Evolutionary conservation across 2,888 invertebrate genomes (phyloP), one percentile per base, ranked within the genome.

Genomic region (Mystacides longicornis): DNA sequence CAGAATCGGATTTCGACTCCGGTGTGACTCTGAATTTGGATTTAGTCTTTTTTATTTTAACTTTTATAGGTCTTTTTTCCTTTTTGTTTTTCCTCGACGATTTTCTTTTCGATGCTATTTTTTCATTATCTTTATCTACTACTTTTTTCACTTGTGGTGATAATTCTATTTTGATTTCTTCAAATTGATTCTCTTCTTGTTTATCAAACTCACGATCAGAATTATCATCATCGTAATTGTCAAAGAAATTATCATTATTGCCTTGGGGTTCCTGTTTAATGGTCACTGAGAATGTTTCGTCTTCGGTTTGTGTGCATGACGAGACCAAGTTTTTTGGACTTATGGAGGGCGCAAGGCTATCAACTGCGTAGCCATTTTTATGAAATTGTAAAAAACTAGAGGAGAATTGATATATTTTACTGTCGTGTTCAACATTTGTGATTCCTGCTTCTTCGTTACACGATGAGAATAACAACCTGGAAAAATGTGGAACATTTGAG

Each of bases 291-390:
- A 37, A 7, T 3, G 37, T 4, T 19, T 9, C 9, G 20, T 52
- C 55, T 3, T 58, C 55, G 2, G 54, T 61, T 53, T 52, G 60
- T 21, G 53, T 60, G 33, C 14, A 37, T 9, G 51, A 68, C 68
- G 45, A 71, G 65, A 71, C 19, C 2, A 37, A 48, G 20, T 16
- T 9, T 45, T 45, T 45, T 3, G 45, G 14, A 16, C 7, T 7
- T 11, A 27, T 5, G 7, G 11, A 11, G 11, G 27, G 27, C 27
- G 27, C 7, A 14, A 3, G 3, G 16, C 16, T 37, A 16, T 37
- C 16, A n/a, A 37, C 16, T 14, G 37, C 16, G 14, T 37, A 37
- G 3, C 37, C 37, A 16, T 37, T 37, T 4, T 14, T 3, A 14
- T 37, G 37, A 14, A 37, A 7, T 14, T 37, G 37, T 37, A 37